A percentile compares a stretch with the other conserved stretches of the same genome.
Conservation (phyloP, 2,113 vertebrate genomes). For the Vicugna pacos region DNA sequence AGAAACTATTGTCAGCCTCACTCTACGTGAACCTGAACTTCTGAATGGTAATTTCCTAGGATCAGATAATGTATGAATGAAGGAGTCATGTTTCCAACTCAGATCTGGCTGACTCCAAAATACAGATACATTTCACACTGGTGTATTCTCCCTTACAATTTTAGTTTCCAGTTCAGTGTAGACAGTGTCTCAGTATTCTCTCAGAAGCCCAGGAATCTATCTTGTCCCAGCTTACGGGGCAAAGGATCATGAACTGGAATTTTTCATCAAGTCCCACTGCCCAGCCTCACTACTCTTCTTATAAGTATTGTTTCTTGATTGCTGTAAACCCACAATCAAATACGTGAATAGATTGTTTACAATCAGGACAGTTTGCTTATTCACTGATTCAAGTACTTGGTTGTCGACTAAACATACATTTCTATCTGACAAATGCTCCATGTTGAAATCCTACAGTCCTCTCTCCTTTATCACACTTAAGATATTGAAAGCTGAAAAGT, state of each 20-base stretch:
- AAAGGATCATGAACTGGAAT: not conserved
- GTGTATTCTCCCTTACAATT: not conserved
- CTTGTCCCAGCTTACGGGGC: not conserved
- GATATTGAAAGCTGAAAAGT: conserved; percentile 22
- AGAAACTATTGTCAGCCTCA: not conserved
- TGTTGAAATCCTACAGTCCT: not conserved
- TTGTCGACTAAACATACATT: not conserved
- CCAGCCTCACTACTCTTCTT: not conserved
- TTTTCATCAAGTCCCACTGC: not conserved
- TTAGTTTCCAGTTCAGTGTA: not conserved
- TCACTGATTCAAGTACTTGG: not conserved
- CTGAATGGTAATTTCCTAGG: not conserved
- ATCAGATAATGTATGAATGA: not conserved
- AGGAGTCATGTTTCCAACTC: not conserved
- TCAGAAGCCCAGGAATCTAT: not conserved
- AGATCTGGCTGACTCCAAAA: not conserved
- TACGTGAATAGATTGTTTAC: not conserved
- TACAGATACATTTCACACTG: not conserved
- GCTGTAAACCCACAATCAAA: not conserved
- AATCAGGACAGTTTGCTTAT: not conserved
- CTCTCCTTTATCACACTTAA: not conserved
- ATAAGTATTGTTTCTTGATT: not conserved
- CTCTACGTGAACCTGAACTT: not conserved
- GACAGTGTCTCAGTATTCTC: not conserved
- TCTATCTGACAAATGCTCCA: not conserved